Evolutionary conservation across 2,888 invertebrate genomes (phyloP).

Genomic region (Dryomyza anilis): DNA sequence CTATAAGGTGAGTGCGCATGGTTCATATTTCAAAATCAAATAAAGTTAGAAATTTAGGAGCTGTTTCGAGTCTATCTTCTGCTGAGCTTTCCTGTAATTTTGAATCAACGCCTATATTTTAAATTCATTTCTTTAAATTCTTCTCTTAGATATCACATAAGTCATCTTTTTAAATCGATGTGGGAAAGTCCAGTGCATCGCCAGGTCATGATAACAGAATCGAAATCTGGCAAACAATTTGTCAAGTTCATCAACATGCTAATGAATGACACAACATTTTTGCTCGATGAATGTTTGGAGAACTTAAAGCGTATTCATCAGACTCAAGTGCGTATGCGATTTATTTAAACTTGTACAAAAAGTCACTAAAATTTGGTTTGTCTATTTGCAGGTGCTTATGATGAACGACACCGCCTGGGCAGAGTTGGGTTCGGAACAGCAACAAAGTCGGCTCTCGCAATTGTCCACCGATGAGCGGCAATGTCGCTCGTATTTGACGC

Average conservation of each 20-base stretch:
- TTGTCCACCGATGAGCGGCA: constrained; percentile 84
- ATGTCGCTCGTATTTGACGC: constrained; percentile 86
- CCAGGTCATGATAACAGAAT: constrained; percentile 87
- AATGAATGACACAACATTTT: constrained; percentile 97
- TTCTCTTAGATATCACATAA: constrained; percentile 80
- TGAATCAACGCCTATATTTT: too few species aligned
- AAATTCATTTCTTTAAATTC: background rate
- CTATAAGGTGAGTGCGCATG: constrained; percentile 70
- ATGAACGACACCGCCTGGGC: constrained; percentile 73
- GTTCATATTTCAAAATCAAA: too few species aligned
- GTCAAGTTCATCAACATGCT: constrained; percentile 96
- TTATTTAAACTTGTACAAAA: background rate
- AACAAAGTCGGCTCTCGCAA: constrained; percentile 78
- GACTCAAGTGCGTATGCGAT: constrained; percentile 70
- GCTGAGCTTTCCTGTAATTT: too few species aligned
- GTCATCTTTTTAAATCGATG: constrained; percentile 93
- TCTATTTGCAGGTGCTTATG: constrained; percentile 64
- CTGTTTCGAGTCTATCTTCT: too few species aligned
- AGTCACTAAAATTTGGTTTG: background rate
- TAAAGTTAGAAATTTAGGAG: too few species aligned
- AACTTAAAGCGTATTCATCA: constrained; percentile 86
- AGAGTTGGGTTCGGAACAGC: constrained; percentile 70
- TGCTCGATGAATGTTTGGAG: constrained; percentile 94
- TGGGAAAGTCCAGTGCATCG: constrained; percentile 91
- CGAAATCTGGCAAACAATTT: constrained; percentile 88